A percentile compares a stretch with the other conserved stretches of the same genome.
Conservation (phyloP, 2,113 vertebrate species). For the Prolemur simus region DNA sequence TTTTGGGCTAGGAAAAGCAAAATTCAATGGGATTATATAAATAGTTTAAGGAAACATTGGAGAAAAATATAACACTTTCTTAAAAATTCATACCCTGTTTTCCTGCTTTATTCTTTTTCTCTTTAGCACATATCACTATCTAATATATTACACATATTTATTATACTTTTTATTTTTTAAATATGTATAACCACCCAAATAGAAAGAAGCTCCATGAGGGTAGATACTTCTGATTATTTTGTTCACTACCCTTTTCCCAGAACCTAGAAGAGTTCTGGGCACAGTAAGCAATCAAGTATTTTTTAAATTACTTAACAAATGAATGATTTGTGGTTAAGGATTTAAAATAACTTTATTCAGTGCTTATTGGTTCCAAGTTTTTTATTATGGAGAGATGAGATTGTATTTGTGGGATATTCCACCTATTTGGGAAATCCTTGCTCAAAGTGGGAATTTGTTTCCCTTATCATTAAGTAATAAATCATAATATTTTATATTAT, state of each 20-base stretch:
- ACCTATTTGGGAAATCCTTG: neutral
- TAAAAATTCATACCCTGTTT: neutral
- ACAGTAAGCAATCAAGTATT: neutral
- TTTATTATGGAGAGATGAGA: neutral
- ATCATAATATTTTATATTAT: neutral
- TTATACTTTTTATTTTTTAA: neutral
- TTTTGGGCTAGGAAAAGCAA: neutral
- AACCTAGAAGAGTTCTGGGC: fast-evolving
- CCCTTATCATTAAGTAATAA: neutral
- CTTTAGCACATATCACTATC: neutral
- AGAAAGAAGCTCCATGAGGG: neutral
- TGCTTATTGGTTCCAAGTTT: neutral
- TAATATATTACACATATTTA: neutral
- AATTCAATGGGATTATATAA: neutral
- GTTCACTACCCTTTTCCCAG: neutral
- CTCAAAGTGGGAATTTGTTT: neutral
- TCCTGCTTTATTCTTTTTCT: neutral
- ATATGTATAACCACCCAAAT: neutral
- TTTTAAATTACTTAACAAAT: neutral
- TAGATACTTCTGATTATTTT: neutral
- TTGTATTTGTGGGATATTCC: neutral
- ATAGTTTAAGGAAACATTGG: neutral
- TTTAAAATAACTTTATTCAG: neutral
- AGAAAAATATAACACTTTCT: neutral
- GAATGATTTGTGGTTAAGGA: neutral